Conservation (phyloP, 2,113 vertebrate genomes). For the Nesospiza acunhae region DNA sequence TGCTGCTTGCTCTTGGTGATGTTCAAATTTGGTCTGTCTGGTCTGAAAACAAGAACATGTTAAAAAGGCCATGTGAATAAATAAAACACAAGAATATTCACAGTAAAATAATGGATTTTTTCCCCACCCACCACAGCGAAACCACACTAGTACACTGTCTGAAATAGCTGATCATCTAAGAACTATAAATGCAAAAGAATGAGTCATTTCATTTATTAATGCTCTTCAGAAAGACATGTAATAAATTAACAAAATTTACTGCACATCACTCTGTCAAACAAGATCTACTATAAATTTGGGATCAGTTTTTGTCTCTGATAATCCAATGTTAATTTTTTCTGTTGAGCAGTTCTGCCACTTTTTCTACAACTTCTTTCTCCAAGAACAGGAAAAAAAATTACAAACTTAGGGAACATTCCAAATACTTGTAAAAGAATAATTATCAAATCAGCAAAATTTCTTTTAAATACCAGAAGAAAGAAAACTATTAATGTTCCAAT, state of each 20-base stretch:
- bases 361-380: not conserved
- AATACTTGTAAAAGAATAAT: not conserved
- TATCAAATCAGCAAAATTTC: not conserved
- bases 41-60: constrained; percentile 74
- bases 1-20: constrained; percentile 91
- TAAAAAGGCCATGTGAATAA: not conserved
- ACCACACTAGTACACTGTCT: not conserved
- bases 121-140: not conserved
- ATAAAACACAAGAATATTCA: not conserved
- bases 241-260: not conserved
- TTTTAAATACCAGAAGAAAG: not conserved
- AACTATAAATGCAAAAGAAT: not conserved
- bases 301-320: not conserved
- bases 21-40: constrained; percentile 91
- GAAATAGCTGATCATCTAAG: not conserved
- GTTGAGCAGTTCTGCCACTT: not conserved
- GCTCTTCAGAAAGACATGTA: not conserved
- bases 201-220: not conserved
- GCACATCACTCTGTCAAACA: not conserved
- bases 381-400: not conserved
- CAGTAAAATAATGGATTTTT: not conserved
- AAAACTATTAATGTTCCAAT: not conserved
- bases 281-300: not conserved
- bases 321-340: not conserved
- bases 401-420: not conserved